Conservation (phyloP, 1,140 invertebrate genomes). For the Dinoponera quadriceps region DNA sequence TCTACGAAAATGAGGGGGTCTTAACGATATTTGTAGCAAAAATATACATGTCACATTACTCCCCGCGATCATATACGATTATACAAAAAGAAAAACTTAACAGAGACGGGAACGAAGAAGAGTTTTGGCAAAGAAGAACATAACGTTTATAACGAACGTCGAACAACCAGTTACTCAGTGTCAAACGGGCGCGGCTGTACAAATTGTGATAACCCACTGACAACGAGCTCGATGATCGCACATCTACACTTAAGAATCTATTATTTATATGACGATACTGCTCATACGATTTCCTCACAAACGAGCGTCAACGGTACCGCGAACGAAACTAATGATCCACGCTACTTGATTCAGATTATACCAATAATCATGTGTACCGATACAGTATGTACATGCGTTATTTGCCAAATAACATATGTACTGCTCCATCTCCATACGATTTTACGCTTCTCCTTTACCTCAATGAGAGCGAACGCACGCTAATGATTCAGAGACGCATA, state of each 20-base stretch:
- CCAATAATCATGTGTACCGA: conserved; percentile 65
- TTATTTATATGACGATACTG: conserved; percentile 68
- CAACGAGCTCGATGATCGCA: conserved; percentile 68
- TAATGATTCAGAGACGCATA: conserved; percentile 36
- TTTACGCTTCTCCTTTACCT: conserved; percentile 29
- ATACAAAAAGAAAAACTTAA: conserved; percentile 70
- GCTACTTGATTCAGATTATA: conserved; percentile 64
- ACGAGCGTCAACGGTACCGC: conserved; percentile 63
- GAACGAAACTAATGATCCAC: conserved; percentile 66
- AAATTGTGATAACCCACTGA: conserved; percentile 69
- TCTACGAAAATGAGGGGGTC: conserved; percentile 51
- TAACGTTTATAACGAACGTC: conserved; percentile 69
- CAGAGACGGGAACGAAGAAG: conserved; percentile 61
- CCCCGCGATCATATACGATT: conserved; percentile 63
- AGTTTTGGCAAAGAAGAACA: conserved; percentile 71
- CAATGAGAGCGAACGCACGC: conserved; percentile 16
- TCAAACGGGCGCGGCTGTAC: conserved; percentile 70
- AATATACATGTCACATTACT: conserved; percentile 72
- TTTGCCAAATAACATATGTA: conserved; percentile 67
- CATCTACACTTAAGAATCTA: conserved; percentile 70
- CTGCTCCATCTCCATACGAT: conserved; percentile 69
- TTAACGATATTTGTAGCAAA: conserved; percentile 75
- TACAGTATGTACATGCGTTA: conserved; percentile 67
- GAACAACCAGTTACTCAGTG: conserved; percentile 66
- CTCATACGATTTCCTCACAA: conserved; percentile 66